Evolutionary conservation across 2,797 vertebrate genomes (phyloP).

Genomic region (Heliangelus exortis): DNA sequence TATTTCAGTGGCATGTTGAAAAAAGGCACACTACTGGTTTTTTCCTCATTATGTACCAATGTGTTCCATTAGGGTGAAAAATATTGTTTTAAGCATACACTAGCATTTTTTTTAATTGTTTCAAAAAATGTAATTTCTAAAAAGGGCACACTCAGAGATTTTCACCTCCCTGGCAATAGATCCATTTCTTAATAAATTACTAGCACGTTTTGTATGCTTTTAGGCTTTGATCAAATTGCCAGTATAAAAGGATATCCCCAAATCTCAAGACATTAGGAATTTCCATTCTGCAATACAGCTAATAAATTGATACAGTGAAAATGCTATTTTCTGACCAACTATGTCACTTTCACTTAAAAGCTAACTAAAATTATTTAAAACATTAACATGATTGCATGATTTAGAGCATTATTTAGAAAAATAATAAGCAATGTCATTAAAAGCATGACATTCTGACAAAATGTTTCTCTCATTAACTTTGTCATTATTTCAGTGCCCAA

Average conservation of each 20-base stretch:
- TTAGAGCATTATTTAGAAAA: background rate
- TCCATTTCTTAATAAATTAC: background rate
- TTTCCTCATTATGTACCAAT: background rate
- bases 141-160: background rate
- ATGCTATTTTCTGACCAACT: background rate
- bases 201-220: background rate
- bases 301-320: background rate
- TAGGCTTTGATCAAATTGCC: background rate
- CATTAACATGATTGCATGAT: background rate
- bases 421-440: background rate
- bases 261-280: background rate
- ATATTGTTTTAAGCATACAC: accelerated
- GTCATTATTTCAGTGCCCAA: background rate
- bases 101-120: background rate
- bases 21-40: background rate
- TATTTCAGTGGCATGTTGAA: background rate
- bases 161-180: background rate
- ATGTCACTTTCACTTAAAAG: background rate
- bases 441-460: background rate
- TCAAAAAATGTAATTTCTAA: background rate
- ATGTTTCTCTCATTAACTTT: background rate
- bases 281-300: background rate
- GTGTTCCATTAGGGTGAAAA: background rate
- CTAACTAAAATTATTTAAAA: background rate
- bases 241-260: background rate